phyloP scores from a whole-genome alignment of 2,113 vertebrate genomes.

The Hippoglossus stenolepis region DNA sequence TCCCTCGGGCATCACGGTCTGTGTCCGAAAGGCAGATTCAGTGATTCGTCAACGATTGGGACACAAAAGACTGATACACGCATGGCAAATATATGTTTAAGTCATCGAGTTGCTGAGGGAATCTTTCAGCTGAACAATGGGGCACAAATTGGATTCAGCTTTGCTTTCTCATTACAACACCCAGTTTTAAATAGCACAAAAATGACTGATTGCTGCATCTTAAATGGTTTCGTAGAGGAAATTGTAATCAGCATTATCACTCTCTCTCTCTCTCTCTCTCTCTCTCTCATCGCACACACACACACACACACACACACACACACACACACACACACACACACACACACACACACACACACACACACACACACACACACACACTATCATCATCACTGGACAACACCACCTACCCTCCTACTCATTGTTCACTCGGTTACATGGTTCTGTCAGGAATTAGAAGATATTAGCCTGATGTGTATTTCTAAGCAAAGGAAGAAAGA shows the following conservation, averaged over 20 bases:
- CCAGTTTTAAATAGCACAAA: slow-evolving; percentile 16
- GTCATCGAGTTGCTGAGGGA: slow-evolving; percentile 27
- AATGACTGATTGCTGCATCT: slow-evolving; percentile 34
- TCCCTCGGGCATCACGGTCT: neutral
- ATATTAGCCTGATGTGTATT: slow-evolving; percentile 51
- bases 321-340: neutral
- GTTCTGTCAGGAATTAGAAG: slow-evolving; percentile 38
- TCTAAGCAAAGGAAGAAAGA: neutral
- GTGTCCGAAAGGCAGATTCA: neutral
- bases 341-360: neutral
- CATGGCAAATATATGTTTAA: slow-evolving; percentile 16
- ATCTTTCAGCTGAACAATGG: slow-evolving; percentile 38
- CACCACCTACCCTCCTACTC: slow-evolving; percentile 29
- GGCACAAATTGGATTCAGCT: slow-evolving; percentile 39
- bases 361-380: neutral
- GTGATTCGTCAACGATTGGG: neutral
- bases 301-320: neutral
- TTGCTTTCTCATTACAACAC: slow-evolving; percentile 1
- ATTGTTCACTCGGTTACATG: slow-evolving; percentile 36
- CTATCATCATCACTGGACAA: slow-evolving; percentile 27
- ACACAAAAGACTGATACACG: slow-evolving; percentile 20
- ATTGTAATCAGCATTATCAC: slow-evolving; percentile 30
- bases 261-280: neutral
- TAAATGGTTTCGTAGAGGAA: slow-evolving; percentile 13
- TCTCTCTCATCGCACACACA: neutral